These are phyloP conservation scores for Lithodes maja DNA, from an alignment of 2,888 invertebrate species.

Conservation along the genomic window DNA sequence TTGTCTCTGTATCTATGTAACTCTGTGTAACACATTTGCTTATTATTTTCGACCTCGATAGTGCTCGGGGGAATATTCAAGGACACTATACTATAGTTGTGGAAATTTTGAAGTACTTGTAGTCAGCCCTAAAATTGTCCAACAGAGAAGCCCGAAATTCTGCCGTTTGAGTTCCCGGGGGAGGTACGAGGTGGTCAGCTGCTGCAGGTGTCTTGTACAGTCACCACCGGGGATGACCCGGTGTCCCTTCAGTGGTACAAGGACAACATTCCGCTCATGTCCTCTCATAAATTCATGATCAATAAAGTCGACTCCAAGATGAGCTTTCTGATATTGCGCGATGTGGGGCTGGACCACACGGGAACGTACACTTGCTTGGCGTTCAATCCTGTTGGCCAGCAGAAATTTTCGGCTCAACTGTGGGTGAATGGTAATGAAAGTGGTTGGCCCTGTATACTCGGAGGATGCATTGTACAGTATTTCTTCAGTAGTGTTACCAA, in stretches of 20 bases:
- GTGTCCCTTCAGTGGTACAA: slow-evolving; percentile 76
- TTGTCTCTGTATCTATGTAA: no score
- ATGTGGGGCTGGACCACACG: slow-evolving; percentile 72
- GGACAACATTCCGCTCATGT: slow-evolving; percentile 74
- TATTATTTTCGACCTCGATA: no score
- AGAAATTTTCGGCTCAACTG: slow-evolving; percentile 52
- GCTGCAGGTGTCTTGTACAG: slow-evolving; percentile 73
- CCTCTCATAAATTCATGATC: slow-evolving; percentile 64
- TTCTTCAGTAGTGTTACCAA: no score
- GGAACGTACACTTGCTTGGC: slow-evolving; percentile 72
- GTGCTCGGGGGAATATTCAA: no score
- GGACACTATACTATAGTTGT: no score
- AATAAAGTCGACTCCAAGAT: slow-evolving; percentile 66
- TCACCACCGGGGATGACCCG: slow-evolving; percentile 73
- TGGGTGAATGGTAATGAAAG: slow-evolving; percentile 59
- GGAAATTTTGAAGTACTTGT: no score
- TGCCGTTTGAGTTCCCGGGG: slow-evolving; percentile 73
- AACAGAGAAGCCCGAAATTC: slow-evolving; percentile 75
- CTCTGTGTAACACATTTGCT: no score
- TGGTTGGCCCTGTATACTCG: no score
- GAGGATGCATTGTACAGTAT: no score
- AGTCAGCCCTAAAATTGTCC: slow-evolving; percentile 7
- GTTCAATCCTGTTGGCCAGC: slow-evolving; percentile 70
- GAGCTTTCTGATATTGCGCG: slow-evolving; percentile 71
- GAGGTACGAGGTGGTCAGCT: slow-evolving; percentile 71